phyloP scores from a whole-genome alignment of 2,888 invertebrate species.

The Apoderus coryli region DNA sequence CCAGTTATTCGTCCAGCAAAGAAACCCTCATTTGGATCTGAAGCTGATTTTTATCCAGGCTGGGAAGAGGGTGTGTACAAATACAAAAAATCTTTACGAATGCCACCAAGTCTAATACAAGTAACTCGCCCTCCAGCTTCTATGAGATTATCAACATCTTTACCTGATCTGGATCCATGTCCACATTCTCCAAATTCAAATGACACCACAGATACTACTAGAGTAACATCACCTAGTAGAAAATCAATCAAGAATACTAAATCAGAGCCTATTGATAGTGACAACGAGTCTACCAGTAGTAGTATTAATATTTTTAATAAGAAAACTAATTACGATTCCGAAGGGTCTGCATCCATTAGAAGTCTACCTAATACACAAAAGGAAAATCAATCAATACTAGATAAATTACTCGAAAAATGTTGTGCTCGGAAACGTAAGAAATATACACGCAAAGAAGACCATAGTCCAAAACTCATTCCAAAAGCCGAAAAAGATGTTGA shows the following conservation, averaged over 20 bases:
- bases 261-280: constrained; percentile 37
- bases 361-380: constrained; percentile 37
- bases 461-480: constrained; percentile 39
- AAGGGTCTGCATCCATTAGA: constrained; percentile 52
- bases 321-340: constrained; percentile 47
- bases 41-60: constrained; percentile 58
- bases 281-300: constrained; percentile 53
- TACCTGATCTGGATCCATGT: constrained; percentile 63
- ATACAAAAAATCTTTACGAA: constrained; percentile 67
- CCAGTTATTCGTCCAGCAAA: constrained; percentile 28
- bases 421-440: constrained; percentile 39
- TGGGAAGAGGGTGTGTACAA: constrained; percentile 75
- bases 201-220: constrained; percentile 42
- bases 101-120: constrained; percentile 68
- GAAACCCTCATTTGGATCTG: constrained; percentile 54
- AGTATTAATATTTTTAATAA: constrained; percentile 37
- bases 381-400: constrained; percentile 40
- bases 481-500: constrained; percentile 42
- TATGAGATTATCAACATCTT: constrained; percentile 54
- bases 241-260: constrained; percentile 24
- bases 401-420: constrained; percentile 50
- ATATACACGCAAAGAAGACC: constrained; percentile 40
- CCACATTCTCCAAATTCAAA: constrained; percentile 56
- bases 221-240: constrained; percentile 13
- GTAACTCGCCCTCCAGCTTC: constrained; percentile 59